Evolutionary conservation across 2,113 vertebrate genomes (phyloP).

Genomic region (Gavialis gangeticus): DNA sequence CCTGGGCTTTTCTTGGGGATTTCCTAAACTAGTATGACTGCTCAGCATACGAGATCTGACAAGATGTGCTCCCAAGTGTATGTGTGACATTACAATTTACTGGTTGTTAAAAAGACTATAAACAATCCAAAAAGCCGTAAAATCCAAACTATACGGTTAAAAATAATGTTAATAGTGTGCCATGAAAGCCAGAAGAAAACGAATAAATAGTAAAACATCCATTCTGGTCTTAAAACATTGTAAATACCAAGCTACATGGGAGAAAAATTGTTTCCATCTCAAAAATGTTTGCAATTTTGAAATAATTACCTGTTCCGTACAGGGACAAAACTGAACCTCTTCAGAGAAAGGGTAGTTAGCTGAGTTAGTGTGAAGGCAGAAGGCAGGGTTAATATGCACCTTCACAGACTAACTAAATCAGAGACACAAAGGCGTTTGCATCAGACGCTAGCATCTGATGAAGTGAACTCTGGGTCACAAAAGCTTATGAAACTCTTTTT

Average conservation of each 20-base stretch:
- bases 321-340: no score
- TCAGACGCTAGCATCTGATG: no score
- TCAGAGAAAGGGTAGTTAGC: no score
- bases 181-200: background rate
- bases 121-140: background rate
- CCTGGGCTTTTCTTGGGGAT: background rate
- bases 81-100: background rate
- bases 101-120: background rate
- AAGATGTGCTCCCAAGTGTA: background rate
- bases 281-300: no score
- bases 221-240: background rate
- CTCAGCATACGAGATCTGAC: background rate
- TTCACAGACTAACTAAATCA: no score
- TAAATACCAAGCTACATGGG: background rate
- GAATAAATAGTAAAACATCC: background rate
- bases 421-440: no score
- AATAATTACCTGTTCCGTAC: no score
- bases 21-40: background rate
- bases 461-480: no score
- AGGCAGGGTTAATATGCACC: no score
- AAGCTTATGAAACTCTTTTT: no score
- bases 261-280: no score
- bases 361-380: no score
- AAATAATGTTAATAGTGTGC: background rate
- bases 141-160: background rate